Evolutionary conservation across 2,888 invertebrate genomes (phyloP), one percentile per base, ranked within the genome.

Genomic region (Orchestes rusci): DNA sequence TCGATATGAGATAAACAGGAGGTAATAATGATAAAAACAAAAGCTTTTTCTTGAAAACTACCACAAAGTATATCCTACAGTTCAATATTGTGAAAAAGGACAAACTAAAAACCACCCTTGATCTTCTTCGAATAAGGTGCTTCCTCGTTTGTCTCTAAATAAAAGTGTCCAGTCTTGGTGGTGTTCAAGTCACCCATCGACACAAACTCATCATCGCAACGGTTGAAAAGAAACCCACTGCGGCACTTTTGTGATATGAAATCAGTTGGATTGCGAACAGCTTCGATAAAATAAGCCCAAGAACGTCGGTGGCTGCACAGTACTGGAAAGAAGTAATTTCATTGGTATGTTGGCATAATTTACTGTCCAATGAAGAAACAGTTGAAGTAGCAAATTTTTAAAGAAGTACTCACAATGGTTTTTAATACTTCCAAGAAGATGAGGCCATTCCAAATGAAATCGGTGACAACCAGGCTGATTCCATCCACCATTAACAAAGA

Each of bases 401-500:
- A 7, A 5, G 12, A 30, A 30, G 5, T 27, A 34, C 56, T 52
- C 48, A 61, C 61, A 35, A 41, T 60, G 60, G 34, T 60, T 59
- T n/a, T 47, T 33, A 23, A 58, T 43, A 17, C 37, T 51, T 1
- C 35, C 52, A 4, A 49, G 32, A 4, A 56, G 16, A 45, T 58
- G 53, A 1, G 46, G n/a, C n/a, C n/a, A n/a, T n/a, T n/a, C 41
- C 44, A 59, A 42, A 50, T 62, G 59, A 8, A 63, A 55, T 39
- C 47, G 46, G 27, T 49, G 54, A 42, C 65, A 65, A 8, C 63
- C 63, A 5, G 62, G 60, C 45, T 65, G 65, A 10, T 50, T 54
- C 10, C 46, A 53, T 2, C 64, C 64, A 5, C 63, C 62, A 53
- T 65, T 65, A 4, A 59, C 58, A 35, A 55, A 64, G 46, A 65